Conservation (phyloP, 1,140 invertebrate species). For the Olivierus martensii region DNA sequence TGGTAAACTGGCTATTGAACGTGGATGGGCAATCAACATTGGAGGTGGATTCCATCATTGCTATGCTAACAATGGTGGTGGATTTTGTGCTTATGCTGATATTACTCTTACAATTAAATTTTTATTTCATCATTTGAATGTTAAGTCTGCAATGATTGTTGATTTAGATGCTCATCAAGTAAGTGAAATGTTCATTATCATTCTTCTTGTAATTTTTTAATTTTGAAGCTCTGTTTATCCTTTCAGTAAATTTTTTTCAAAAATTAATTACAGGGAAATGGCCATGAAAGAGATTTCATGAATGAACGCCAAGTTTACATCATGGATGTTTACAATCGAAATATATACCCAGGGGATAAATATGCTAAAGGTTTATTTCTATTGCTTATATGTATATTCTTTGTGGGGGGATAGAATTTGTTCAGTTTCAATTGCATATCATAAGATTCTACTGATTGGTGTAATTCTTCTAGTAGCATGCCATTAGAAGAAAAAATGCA, state of each 20-base stretch:
- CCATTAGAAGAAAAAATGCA: no score
- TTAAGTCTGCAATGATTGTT: slow-evolving; percentile 63
- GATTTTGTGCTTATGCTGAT: slow-evolving; percentile 80
- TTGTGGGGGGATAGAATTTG: no score
- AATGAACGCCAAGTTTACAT: slow-evolving; percentile 52
- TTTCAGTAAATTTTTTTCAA: no score
- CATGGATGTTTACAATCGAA: slow-evolving; percentile 69
- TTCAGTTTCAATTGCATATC: no score
- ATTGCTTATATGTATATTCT: no score
- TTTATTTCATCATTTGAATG: slow-evolving; percentile 42
- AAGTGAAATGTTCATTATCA: no score
- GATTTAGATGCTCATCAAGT: slow-evolving; percentile 78
- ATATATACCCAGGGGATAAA: slow-evolving; percentile 64
- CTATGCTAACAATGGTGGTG: slow-evolving; percentile 51
- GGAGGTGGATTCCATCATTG: slow-evolving; percentile 81
- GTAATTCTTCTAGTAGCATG: no score
- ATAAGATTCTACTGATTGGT: no score
- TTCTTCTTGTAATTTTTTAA: no score
- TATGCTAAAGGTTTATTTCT: slow-evolving; percentile 53
- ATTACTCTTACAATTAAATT: slow-evolving; percentile 60
- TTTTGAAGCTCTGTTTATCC: no score
- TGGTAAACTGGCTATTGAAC: slow-evolving; percentile 52
- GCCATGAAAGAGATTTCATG: slow-evolving; percentile 65
- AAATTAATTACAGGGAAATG: slow-evolving; percentile 51
- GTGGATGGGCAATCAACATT: slow-evolving; percentile 79